phyloP scores from a whole-genome alignment of 37 sponge, comb jelly and placozoan genomes.

The Ianthella basta region DNA sequence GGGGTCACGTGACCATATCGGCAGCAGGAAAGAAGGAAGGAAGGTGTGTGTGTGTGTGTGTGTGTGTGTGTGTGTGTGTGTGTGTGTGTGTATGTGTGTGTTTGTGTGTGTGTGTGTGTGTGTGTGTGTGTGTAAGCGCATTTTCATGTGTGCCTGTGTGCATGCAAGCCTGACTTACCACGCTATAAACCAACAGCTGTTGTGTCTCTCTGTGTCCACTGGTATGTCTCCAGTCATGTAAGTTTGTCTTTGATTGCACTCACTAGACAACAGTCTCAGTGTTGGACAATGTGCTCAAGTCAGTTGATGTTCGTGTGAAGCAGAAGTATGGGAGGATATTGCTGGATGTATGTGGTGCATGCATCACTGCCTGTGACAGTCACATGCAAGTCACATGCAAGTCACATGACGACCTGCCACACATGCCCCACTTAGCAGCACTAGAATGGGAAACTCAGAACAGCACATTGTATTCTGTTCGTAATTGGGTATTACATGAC shows the following conservation, averaged over 20 bases:
- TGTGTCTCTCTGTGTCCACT: not conserved
- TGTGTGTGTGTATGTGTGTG: too few relatives aligned
- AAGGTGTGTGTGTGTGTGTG: too few relatives aligned
- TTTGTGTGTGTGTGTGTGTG: constrained; percentile 3
- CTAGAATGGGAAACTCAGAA: too few relatives aligned
- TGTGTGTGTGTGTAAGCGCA: not conserved
- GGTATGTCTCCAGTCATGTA: not conserved
- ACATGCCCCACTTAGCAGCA: too few relatives aligned
- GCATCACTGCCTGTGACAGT: not conserved
- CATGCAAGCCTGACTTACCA: not conserved
- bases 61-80: too few relatives aligned
- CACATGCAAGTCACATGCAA: too few relatives aligned
- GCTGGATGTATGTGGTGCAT: constrained; percentile 20
- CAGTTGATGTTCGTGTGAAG: not conserved
- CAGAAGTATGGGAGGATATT: constrained; percentile 16
- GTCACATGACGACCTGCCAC: too few relatives aligned
- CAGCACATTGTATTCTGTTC: too few relatives aligned
- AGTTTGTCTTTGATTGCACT: not conserved
- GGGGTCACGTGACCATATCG: too few relatives aligned
- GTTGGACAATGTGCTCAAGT: not conserved
- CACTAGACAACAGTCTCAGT: not conserved
- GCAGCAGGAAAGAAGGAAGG: too few relatives aligned
- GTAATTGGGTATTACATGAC: too few relatives aligned
- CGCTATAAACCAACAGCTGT: not conserved
- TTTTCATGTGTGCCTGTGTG: not conserved